A percentile compares a stretch with the other conserved stretches of the same genome.
Conservation (phyloP, 1,140 invertebrate genomes). For the Meteorus sp. region DNA sequence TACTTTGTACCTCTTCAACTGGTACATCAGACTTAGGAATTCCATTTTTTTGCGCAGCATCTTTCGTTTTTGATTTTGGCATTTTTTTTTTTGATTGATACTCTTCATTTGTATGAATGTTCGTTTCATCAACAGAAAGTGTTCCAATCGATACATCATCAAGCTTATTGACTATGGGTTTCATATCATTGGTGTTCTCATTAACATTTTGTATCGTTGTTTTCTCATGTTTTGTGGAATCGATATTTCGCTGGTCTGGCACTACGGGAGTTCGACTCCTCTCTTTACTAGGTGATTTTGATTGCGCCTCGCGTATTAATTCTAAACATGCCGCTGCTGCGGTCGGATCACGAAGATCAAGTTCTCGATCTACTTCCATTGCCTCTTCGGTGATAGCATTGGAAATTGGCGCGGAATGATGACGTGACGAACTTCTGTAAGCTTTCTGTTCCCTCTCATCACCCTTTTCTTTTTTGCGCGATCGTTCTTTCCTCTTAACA, state of each 20-base stretch:
- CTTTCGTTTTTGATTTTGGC: slow-evolving; percentile 42
- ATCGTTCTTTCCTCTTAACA: slow-evolving; percentile 64
- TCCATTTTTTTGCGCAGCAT: slow-evolving; percentile 40
- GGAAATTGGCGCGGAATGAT: slow-evolving; percentile 48
- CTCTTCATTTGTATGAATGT: slow-evolving; percentile 26
- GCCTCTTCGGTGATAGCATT: slow-evolving; percentile 46
- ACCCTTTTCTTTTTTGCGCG: slow-evolving; percentile 48
- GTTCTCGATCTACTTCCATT: slow-evolving; percentile 44
- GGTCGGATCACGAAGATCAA: slow-evolving; percentile 35
- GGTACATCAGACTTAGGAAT: slow-evolving; percentile 44
- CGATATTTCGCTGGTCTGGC: slow-evolving; percentile 13
- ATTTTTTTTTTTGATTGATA: slow-evolving; percentile 30
- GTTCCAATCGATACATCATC: slow-evolving; percentile 31
- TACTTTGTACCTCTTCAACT: slow-evolving; percentile 24
- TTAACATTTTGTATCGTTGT: slow-evolving; percentile 41
- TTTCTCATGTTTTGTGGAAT: slow-evolving; percentile 35
- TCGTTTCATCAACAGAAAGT: slow-evolving; percentile 2
- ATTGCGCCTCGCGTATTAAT: slow-evolving; percentile 40
- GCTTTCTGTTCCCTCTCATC: slow-evolving; percentile 41
- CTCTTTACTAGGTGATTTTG: slow-evolving; percentile 42
- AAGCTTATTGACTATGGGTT: slow-evolving; percentile 33
- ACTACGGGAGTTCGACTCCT: slow-evolving; percentile 42
- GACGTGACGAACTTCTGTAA: slow-evolving; percentile 42
- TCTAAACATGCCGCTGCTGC: slow-evolving; percentile 35
- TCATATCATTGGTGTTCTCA: slow-evolving; percentile 33